These are phyloP conservation scores for Dicyrtoma fusca DNA, from an alignment of 2,888 invertebrate genomes.

Conservation along the genomic window DNA sequence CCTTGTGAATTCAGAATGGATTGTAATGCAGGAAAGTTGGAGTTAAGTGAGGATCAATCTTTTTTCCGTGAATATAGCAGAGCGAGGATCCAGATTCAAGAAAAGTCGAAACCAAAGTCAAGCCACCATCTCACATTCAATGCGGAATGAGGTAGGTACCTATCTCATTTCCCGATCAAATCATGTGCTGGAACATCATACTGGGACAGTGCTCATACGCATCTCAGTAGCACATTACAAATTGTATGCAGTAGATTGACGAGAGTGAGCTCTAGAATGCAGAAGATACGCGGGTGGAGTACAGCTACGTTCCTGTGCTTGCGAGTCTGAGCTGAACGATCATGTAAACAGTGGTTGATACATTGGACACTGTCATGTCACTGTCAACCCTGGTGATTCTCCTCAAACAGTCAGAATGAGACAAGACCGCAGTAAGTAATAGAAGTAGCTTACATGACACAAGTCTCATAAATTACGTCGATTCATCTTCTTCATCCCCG, in stretches of 20 bases:
- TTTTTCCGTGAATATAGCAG: too few relatives aligned
- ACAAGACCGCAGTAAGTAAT: slow-evolving; percentile 18
- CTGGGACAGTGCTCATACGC: too few relatives aligned
- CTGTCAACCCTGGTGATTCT: slow-evolving; percentile 10
- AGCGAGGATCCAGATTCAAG: too few relatives aligned
- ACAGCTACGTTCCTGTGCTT: neutral
- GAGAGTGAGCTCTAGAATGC: too few relatives aligned
- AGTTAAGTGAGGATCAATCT: neutral
- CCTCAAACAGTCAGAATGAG: slow-evolving; percentile 11
- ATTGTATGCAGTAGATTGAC: too few relatives aligned
- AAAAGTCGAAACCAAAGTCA: too few relatives aligned
- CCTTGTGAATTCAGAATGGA: slow-evolving; percentile 13
- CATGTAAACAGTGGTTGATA: slow-evolving; percentile 32
- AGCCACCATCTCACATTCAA: too few relatives aligned
- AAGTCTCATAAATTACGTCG: slow-evolving; percentile 33
- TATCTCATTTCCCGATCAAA: too few relatives aligned
- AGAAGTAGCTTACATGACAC: slow-evolving; percentile 33
- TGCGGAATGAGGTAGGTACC: too few relatives aligned
- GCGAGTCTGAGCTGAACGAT: neutral
- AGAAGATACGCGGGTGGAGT: neutral
- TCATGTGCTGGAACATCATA: too few relatives aligned
- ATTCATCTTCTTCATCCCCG: slow-evolving; percentile 34
- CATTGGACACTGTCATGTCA: slow-evolving; percentile 34
- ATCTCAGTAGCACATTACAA: too few relatives aligned
- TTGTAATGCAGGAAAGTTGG: neutral